Conservation (phyloP, 1,140 invertebrate species). For the Penaeus indicus region DNA sequence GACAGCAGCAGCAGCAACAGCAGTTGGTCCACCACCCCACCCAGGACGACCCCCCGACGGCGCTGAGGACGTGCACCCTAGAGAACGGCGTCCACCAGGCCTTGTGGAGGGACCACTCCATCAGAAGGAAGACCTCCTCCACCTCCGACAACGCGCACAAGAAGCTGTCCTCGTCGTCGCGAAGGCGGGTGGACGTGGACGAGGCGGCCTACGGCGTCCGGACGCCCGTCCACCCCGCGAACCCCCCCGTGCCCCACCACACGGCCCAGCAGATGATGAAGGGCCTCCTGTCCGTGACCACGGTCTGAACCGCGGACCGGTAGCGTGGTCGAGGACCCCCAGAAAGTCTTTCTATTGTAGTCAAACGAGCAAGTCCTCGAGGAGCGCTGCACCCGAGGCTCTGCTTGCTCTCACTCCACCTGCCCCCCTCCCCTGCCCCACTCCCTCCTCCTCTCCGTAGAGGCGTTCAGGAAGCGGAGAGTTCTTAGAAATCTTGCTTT, state of each 20-base stretch:
- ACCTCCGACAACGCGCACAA: conserved; percentile 39
- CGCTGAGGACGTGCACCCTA: conserved; percentile 48
- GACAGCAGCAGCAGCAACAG: conserved; percentile 62
- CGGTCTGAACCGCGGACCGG: conserved; percentile 38
- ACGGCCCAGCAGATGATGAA: conserved; percentile 50
- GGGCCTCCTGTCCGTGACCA: conserved; percentile 55
- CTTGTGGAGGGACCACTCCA: conserved; percentile 61
- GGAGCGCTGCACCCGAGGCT: background rate
- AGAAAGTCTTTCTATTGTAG: background rate
- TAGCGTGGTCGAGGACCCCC: background rate
- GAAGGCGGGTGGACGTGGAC: conserved; percentile 41
- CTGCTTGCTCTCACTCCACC: no score
- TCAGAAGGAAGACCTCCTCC: conserved; percentile 50
- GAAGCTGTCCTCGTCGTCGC: conserved; percentile 5
- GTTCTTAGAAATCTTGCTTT: no score
- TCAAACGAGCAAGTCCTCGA: background rate
- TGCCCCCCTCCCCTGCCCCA: no score
- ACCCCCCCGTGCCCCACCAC: conserved; percentile 46
- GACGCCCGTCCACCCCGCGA: conserved; percentile 31
- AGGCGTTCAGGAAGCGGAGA: no score
- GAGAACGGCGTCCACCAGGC: conserved; percentile 63
- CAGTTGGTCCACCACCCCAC: conserved; percentile 16
- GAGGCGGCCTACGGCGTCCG: conserved; percentile 30
- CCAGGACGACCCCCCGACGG: conserved; percentile 27
- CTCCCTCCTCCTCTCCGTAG: no score